These are phyloP conservation scores for Thysanoteuthis rhombus DNA, from an alignment of 2,888 invertebrate genomes.

Conservation along the genomic window DNA sequence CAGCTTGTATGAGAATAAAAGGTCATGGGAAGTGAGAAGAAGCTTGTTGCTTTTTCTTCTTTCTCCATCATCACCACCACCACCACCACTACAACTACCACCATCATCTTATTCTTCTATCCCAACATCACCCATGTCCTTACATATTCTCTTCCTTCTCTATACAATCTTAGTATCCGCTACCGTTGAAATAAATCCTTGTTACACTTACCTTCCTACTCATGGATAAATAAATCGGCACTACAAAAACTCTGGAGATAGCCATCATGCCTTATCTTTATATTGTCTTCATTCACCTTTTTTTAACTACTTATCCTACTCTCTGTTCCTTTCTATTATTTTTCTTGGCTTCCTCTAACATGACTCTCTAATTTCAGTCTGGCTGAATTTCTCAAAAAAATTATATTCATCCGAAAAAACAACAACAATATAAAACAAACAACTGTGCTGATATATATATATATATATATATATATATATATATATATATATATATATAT, in stretches of 20 bases:
- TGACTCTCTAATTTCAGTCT: background rate
- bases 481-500: too few relatives aligned
- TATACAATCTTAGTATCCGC: background rate
- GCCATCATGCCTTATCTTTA: background rate
- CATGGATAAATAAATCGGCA: too few relatives aligned
- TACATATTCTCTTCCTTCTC: background rate
- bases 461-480: too few relatives aligned
- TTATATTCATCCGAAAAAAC: too few relatives aligned
- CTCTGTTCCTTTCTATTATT: background rate
- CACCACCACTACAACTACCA: too few relatives aligned
- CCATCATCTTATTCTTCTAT: too few relatives aligned
- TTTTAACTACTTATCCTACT: background rate
- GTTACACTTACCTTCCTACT: background rate
- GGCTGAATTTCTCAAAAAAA: background rate
- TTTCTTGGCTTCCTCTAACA: background rate
- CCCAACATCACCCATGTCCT: too few relatives aligned
- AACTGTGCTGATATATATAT: too few relatives aligned
- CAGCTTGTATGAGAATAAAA: background rate
- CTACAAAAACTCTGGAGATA: too few relatives aligned
- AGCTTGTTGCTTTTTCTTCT: background rate
- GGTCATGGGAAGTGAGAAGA: background rate
- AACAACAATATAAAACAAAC: too few relatives aligned
- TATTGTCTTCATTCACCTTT: background rate
- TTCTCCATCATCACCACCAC: background rate
- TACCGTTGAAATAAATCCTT: background rate